phyloP scores from a whole-genome alignment of 2,888 invertebrate genomes.

The Julus scanicus region DNA sequence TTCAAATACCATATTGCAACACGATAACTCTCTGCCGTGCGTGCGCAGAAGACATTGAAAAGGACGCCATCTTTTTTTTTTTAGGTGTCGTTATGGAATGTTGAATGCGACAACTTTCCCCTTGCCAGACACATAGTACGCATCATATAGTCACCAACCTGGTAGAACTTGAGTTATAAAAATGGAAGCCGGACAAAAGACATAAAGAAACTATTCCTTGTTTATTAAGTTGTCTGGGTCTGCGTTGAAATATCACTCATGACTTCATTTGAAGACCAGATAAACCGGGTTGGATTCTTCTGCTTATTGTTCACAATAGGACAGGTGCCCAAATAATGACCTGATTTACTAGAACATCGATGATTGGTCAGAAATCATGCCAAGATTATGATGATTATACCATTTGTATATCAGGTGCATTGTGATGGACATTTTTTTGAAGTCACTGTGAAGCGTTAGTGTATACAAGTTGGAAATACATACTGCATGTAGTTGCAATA shows the following conservation, averaged over 20 bases:
- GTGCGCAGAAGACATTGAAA: background rate
- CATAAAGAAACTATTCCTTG: background rate
- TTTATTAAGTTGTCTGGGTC: background rate
- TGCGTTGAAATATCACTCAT: background rate
- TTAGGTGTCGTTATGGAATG: slow-evolving; percentile 8
- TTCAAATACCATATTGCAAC: background rate
- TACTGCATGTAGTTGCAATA: no score
- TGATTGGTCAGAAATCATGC: no score
- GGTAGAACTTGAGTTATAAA: background rate
- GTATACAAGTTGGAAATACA: no score
- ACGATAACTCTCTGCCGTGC: background rate
- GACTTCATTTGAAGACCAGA: no score
- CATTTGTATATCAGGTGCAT: no score
- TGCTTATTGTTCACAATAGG: background rate
- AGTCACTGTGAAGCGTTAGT: no score
- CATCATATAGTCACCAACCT: background rate
- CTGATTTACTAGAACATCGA: no score
- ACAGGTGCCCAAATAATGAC: background rate
- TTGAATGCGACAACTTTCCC: slow-evolving; percentile 25
- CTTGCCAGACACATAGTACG: background rate
- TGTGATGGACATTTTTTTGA: no score
- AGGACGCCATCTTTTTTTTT: background rate
- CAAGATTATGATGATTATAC: no score
- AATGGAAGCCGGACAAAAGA: slow-evolving; percentile 9
- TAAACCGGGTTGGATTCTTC: no score